Base-by-base conservation (phyloP, 1,140 invertebrate genomes). In the Hesperophylax magnus region DNA sequence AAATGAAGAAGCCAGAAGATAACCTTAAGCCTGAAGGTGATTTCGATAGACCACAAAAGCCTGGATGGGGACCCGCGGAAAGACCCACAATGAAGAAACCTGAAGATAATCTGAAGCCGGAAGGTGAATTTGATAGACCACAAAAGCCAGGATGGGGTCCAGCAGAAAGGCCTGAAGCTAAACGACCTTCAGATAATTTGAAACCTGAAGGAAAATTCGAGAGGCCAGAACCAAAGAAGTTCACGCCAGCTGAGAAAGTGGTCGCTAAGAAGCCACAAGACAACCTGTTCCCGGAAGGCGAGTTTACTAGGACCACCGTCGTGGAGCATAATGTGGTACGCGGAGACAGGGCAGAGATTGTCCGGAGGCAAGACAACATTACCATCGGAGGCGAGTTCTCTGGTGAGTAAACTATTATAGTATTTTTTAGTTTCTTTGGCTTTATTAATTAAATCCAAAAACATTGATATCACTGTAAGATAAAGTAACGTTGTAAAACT, bases 301-400 rank as follows among this genome's bases (percentile, higher is more conserved):
- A 93, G 0, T 93, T 93, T 85, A 90, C 87, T 27, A 87, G 86
- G 24, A 88, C 86, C 31, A 88, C 87, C 52, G 89, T 24, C 14
- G 67, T 31, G 20, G 52, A 79, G 39, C 87, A 90, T 82, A 90
- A 88, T 81, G 87, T 91, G 3, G 88, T 91, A 7, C 88, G 86
- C 69, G 92, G 91, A 0, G 92, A 94, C 86, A 87, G 93, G 80
- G 91, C 91, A 18, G 91, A 93, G 80, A 90, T 93, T 20, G 88
- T 92, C 34, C 90, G 91, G 75, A 91, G 89, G 52, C 90, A 91
- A 81, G 93, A 94, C 80, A 93, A 93, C 84, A 90, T 93, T 39
- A 91, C 89, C 52, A 88, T 91, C 34, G 89, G 89, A 87, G 92
- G 93, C 75, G 90, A 92, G 84, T 92, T 92, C 82, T 87, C 86